Percentiles rank a stretch among this genome's conserved stretches.
phyloP scores from a whole-genome alignment of 1,140 invertebrate species.

The Drusus annulatus region DNA sequence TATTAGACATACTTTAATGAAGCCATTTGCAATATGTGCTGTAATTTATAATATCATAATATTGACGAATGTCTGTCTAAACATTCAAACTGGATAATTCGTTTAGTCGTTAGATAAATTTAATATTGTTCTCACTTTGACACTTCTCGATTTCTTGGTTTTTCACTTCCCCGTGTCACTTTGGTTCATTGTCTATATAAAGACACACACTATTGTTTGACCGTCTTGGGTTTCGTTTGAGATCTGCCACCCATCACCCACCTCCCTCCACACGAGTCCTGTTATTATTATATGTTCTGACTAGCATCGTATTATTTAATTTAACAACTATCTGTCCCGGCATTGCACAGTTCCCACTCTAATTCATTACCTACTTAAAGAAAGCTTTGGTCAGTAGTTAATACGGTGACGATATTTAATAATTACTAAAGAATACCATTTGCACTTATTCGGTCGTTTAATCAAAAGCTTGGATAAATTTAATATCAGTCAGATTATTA shows the following conservation, averaged over 20 bases:
- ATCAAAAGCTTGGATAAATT: slow-evolving; percentile 1
- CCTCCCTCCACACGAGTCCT: not conserved
- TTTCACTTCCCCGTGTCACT: not conserved
- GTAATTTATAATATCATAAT: slow-evolving; percentile 25
- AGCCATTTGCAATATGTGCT: not conserved
- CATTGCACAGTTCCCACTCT: slow-evolving; percentile 29
- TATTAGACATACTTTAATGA: slow-evolving; percentile 16
- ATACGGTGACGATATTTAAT: slow-evolving; percentile 8
- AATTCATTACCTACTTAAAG: slow-evolving; percentile 38
- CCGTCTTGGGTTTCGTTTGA: not conserved
- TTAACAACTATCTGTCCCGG: slow-evolving; percentile 14
- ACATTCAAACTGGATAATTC: slow-evolving; percentile 44
- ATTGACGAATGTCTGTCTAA: slow-evolving; percentile 20
- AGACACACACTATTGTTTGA: not conserved
- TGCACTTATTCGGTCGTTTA: not conserved
- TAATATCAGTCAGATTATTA: not conserved
- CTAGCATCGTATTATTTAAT: slow-evolving; percentile 48
- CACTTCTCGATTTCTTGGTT: not conserved
- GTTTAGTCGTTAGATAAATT: slow-evolving; percentile 27
- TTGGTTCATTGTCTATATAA: slow-evolving; percentile 1
- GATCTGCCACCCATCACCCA: not conserved
- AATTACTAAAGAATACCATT: slow-evolving; percentile 14
- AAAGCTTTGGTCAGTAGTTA: slow-evolving; percentile 33
- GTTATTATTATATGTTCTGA: slow-evolving; percentile 23
- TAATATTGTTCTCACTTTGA: slow-evolving; percentile 15